Evolutionary conservation across 2,797 vertebrate genomes (phyloP), one percentile per base, ranked within the genome.

Genomic region (Agapornis canus): DNA sequence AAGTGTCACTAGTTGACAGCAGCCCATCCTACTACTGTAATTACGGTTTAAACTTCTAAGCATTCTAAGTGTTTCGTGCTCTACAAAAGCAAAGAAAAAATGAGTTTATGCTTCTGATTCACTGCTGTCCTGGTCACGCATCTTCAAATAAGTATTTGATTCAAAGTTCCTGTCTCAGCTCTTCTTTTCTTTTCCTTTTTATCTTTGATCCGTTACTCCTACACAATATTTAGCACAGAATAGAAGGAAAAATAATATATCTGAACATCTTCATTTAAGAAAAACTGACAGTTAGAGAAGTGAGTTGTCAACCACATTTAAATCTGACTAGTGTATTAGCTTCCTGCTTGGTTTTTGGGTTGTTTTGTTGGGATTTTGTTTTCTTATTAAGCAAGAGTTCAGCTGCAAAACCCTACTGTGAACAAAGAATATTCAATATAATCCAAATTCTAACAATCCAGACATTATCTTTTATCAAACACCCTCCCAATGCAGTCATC

Each of bases 71-170:
- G 42, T 69, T 90, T 63, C 52, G 35, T 40, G 64, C 37, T 40
- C 25, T 68, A 59, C 61, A 94, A 93, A 91, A 63, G 72, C 51
- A 78, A 86, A 77, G 10, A 26, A 76, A 82, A 68, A 73, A 77
- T 2, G 6, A 40, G 37, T 73, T 81, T 86, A 76, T 75, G 26
- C 39, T 25, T 94, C 89, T 95, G 89, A 96, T 91, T 95, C 90
- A 92, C 71, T 92, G 72, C 69, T 85, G 14, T 90, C 69, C 71
- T 57, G 45, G 42, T 73, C 66, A 73, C 3, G 0, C 59, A 82
- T 79, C 73, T 82, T 92, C 61, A 81, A 40, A 66, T 43, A 26
- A 77, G 26, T 71, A 76, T 86, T 82, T 64, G 21, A 76, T 75
- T 95, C 51, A 79, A 94, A 90, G 56, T 87, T 89, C 23, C 48